Evolutionary conservation across 2,797 vertebrate species (phyloP), one percentile per base, ranked within the genome.

Genomic region (Acanthopagrus latus): DNA sequence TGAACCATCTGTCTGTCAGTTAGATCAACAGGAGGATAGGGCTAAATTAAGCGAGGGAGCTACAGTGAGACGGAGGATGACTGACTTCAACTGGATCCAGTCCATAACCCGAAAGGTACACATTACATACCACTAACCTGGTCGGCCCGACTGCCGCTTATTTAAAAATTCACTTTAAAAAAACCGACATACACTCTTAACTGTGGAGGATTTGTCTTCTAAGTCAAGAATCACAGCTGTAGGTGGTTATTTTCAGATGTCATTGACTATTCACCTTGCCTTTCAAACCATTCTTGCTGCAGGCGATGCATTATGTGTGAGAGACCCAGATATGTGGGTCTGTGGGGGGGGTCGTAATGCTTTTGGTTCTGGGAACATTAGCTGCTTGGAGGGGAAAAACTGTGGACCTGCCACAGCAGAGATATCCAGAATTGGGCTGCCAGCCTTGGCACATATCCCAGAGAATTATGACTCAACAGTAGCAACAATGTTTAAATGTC

Each of bases 161-260:
- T 67, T 13, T 73, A 1, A 63, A 69, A 76, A 51, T 78, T 76
- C 21, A 71, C 29, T 21, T 10, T 58, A 80, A 73, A 29, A 83
- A 84, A 82, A 76, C 81, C 7, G 41, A 82, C 7, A 16, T 71
- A 33, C 50, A 29, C 27, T 57, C 1, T 14, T 75, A 17, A 71
- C 68, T 60, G n/a, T 47, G 25, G 50, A 82, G 57, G 68, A 52
- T 41, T 55, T 47, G 74, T 78, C 78, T 83, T 71, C 57, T 62
- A 76, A 81, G 75, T 81, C 44, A 74, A 80, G 81, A 83, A 65
- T 89, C 81, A 57, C 80, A 88, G 81, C 87, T 84, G 66, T 59
- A 73, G 74, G 86, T 84, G 74, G 91, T 88, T 91, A 89, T 90
- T 93, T 92, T 90, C 88, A 86, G 90, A 86, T 87, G 89, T 91